Evolutionary conservation across 2,113 vertebrate genomes (phyloP).

Genomic region (Ploceus nigricollis): DNA sequence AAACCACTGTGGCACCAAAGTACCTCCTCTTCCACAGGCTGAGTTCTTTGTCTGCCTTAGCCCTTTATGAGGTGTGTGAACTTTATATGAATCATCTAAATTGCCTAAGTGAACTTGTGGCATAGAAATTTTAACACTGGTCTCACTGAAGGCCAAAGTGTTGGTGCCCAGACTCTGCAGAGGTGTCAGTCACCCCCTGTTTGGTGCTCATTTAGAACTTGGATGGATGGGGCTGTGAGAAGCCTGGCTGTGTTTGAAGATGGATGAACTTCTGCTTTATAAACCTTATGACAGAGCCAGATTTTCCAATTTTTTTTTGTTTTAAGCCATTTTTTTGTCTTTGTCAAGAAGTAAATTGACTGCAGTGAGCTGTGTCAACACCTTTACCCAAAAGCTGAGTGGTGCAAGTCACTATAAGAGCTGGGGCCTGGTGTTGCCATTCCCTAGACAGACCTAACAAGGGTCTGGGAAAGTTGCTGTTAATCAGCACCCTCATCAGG

Average conservation of each 20-base stretch:
- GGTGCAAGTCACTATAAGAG: neutral
- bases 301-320: neutral
- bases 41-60: neutral
- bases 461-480: neutral
- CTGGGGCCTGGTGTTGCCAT: fast-evolving
- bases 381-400: neutral
- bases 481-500: neutral
- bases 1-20: neutral
- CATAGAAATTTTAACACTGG: neutral
- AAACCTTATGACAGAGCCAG: neutral
- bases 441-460: neutral
- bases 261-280: neutral
- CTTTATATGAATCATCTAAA: neutral
- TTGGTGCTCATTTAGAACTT: neutral
- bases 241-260: neutral
- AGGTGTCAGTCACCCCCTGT: neutral
- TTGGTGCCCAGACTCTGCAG: neutral
- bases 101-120: neutral
- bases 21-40: neutral
- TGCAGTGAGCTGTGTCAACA: neutral
- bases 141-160: neutral
- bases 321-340: neutral
- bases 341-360: neutral
- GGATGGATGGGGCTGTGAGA: neutral
- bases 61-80: neutral